Evolutionary conservation across 2,113 vertebrate genomes (phyloP).

Genomic region (Callospermophilus lateralis): DNA sequence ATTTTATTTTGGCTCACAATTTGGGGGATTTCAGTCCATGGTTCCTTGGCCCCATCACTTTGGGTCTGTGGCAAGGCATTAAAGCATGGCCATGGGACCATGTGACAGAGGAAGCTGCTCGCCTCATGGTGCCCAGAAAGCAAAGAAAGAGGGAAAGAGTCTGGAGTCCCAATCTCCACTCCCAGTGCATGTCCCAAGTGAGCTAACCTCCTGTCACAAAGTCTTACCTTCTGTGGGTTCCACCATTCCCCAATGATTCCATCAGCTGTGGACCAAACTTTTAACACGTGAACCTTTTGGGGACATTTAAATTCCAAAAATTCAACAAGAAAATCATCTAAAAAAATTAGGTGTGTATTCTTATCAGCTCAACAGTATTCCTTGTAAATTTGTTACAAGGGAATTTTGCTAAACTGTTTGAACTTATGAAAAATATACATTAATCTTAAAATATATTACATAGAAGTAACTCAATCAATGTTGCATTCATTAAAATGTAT

Average conservation of each 20-base stretch:
- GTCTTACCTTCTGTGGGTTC: background rate
- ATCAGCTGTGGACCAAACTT: background rate
- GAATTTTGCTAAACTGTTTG: background rate
- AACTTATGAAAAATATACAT: background rate
- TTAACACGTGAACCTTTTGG: background rate
- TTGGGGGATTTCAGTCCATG: background rate
- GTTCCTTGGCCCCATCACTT: background rate
- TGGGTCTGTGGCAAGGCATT: no score
- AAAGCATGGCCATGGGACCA: background rate
- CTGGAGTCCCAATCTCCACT: background rate
- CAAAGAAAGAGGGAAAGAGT: no score
- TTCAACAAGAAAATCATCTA: background rate
- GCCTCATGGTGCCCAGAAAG: background rate
- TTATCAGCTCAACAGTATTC: background rate
- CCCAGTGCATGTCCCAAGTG: rapidly evolving
- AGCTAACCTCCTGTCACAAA: background rate
- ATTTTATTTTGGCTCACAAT: background rate
- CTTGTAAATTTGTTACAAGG: background rate
- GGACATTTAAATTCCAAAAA: background rate
- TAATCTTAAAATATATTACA: background rate
- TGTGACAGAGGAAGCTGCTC: no score
- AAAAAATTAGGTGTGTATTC: background rate
- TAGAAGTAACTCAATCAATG: background rate
- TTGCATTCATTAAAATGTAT: background rate
- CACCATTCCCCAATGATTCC: background rate